A percentile compares a stretch with the other conserved stretches of the same genome.
Conservation (phyloP, 2,888 invertebrate genomes). For the Lymantria monacha region DNA sequence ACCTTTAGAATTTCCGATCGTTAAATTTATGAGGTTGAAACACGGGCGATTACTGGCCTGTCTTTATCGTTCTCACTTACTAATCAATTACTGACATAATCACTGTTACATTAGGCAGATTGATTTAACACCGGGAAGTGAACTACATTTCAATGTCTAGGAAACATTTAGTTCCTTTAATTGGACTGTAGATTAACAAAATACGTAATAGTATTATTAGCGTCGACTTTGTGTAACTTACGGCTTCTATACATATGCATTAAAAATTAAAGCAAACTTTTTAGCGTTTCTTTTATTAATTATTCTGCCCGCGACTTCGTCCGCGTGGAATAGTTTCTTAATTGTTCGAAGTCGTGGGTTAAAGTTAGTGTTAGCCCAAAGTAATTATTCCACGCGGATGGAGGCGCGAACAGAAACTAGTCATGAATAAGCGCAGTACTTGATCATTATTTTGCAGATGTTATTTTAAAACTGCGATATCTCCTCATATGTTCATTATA, state of each 20-base stretch:
- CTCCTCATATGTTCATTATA: too few species aligned
- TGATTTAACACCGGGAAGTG: conserved; percentile 57
- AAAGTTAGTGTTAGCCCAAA: too few species aligned
- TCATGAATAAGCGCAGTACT: too few species aligned
- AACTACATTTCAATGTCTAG: conserved; percentile 52
- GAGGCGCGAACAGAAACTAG: too few species aligned
- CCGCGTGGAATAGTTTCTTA: too few species aligned
- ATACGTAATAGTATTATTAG: conserved; percentile 7
- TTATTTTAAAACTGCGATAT: too few species aligned
- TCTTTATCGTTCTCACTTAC: conserved; percentile 17
- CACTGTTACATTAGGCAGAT: conserved; percentile 43
- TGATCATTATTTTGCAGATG: too few species aligned
- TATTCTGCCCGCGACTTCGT: too few species aligned
- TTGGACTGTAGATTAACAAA: conserved; percentile 29
- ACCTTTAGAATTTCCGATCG: conserved; percentile 20
- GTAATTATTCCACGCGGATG: too few species aligned
- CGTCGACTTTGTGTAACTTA: neutral
- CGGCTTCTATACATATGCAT: neutral
- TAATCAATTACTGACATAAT: conserved; percentile 50
- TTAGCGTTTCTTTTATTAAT: too few species aligned
- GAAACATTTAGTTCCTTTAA: conserved; percentile 47
- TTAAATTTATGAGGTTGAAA: conserved; percentile 19
- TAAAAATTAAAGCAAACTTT: too few species aligned
- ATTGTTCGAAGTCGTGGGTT: too few species aligned
- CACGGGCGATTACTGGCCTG: conserved; percentile 4